phyloP scores from a whole-genome alignment of 64 coral and sea anemone genomes.

The Pocillopora damicornis region DNA sequence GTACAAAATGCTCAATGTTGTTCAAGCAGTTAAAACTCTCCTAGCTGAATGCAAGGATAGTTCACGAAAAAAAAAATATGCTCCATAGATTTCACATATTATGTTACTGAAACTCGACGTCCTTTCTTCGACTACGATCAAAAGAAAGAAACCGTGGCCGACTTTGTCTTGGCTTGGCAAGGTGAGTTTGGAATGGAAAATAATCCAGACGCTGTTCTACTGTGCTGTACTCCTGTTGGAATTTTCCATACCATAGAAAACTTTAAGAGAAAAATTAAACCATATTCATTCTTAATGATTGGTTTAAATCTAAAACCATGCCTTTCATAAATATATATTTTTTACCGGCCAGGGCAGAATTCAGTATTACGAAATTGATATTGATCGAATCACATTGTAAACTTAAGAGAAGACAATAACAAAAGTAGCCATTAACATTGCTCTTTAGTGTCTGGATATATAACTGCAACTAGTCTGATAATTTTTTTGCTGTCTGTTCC shows the following conservation, averaged over 20 bases:
- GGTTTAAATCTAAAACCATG: too few relatives aligned
- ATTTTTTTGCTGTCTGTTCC: background rate
- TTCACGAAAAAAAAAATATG: background rate
- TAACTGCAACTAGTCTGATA: background rate
- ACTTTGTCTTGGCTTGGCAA: conserved; percentile 88
- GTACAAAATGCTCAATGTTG: background rate
- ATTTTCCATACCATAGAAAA: too few relatives aligned
- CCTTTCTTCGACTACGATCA: conserved; percentile 79
- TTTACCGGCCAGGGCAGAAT: too few relatives aligned
- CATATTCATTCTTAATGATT: too few relatives aligned
- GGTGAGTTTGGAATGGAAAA: conserved; percentile 14
- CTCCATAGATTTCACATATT: conserved; percentile 28
- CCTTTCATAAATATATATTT: too few relatives aligned
- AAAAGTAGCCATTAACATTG: too few relatives aligned
- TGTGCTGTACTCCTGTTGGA: too few relatives aligned
- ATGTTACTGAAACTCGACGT: conserved; percentile 74
- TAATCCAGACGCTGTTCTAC: background rate
- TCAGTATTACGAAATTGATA: too few relatives aligned
- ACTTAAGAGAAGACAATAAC: too few relatives aligned
- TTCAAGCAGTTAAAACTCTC: background rate
- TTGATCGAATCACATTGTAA: too few relatives aligned
- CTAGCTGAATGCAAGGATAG: background rate
- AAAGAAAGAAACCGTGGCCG: conserved; percentile 98
- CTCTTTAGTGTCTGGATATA: too few relatives aligned
- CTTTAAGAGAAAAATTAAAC: too few relatives aligned